Evolutionary conservation across 2,797 vertebrate species (phyloP), one percentile per base, ranked within the genome.

Genomic region (Garrulus glandarius): DNA sequence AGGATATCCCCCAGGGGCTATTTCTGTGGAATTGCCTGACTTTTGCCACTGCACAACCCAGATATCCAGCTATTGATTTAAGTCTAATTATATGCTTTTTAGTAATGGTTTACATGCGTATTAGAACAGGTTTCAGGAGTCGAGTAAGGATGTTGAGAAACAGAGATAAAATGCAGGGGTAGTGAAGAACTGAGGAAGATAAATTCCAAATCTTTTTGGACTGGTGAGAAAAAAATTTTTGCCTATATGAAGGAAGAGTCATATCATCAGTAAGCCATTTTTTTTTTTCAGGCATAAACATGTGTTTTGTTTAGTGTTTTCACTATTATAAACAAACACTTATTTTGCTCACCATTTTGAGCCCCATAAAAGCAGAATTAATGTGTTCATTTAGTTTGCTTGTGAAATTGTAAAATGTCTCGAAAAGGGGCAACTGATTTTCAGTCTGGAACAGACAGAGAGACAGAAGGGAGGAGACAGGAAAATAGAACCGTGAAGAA

Each of bases 1-100:
- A 95, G 78, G 93, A 93, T 98, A 97, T 98, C 96, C 96, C 98
- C 97, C 57, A 79, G 96, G 92, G 96, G 89, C 93, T 92, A 5
- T 84, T 95, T 96, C 92, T 94, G 74, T 93, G 96, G 92, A 97
- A 98, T 97, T 97, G 95, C 97, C 91, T 96, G 89, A 95, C 78
- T 97, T 97, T 94, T 97, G 97, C 96, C 83, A 95, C 77, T 95
- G 95, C 92, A 90, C 89, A 97, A 95, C 94, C 92, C 90, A 97
- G 95, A 96, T 96, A 97, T 87, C 92, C 89, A 57, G 85, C 83
- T 97, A 98, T 97, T 98, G 98, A 98, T 98, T 97, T 96, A 97
- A 93, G 95, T 94, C 94, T 97, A 98, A 98, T 98, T 98, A 98
- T 95, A 94, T 95, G 87, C 95, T 93, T 92, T 96, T 98, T 97